Evolutionary conservation across 2,113 vertebrate species (phyloP).

Genomic region (Leptosomus discolor): DNA sequence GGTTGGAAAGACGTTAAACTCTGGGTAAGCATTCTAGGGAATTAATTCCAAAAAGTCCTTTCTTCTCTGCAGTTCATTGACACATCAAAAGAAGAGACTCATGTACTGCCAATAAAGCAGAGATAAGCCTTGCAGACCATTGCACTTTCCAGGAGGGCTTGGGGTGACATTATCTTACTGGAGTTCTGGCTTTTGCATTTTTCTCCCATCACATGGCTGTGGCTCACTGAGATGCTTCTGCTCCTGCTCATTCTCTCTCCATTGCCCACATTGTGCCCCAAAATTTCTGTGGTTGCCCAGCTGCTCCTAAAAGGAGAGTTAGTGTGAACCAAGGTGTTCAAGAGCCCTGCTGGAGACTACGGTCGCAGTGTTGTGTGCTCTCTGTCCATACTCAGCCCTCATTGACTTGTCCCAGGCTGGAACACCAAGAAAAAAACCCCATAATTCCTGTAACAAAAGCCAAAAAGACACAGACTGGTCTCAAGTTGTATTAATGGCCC

Average conservation of each 20-base stretch:
- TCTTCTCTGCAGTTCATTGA: not conserved
- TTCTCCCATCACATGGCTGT: not conserved
- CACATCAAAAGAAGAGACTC: not conserved
- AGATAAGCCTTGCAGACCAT: not conserved
- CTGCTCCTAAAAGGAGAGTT: not conserved
- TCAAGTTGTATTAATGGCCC: not conserved
- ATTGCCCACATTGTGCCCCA: not conserved
- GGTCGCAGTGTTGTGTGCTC: fast-evolving
- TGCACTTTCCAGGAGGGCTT: not conserved
- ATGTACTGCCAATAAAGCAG: not conserved
- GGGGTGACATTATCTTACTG: not conserved
- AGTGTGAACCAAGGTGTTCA: too few species aligned
- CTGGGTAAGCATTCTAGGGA: not conserved
- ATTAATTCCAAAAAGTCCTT: not conserved
- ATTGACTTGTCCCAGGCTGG: fast-evolving
- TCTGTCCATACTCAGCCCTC: fast-evolving
- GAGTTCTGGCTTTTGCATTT: not conserved
- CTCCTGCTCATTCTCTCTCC: not conserved
- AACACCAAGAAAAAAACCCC: not conserved
- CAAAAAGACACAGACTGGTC: not conserved
- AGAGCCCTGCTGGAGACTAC: not conserved
- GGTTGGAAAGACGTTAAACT: not conserved
- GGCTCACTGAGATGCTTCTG: not conserved
- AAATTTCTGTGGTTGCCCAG: not conserved
- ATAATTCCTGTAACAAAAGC: not conserved